Evolutionary conservation across 2,113 vertebrate genomes (phyloP), one percentile per base, ranked within the genome.

Genomic region (Symphodus melops): DNA sequence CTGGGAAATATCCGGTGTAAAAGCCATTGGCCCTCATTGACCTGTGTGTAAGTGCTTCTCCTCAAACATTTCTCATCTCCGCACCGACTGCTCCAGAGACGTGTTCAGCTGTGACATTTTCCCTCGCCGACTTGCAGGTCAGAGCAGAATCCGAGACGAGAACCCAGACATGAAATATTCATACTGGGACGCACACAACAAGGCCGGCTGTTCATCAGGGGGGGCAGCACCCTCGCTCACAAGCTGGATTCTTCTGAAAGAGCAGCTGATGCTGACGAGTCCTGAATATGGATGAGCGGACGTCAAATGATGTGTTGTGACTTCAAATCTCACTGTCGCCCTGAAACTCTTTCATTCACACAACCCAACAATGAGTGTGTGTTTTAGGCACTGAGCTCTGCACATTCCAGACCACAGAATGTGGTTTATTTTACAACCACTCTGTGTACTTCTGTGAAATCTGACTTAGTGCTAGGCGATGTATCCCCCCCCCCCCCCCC

Each of bases 271-370:
- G 66, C 37, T 14, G 75, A 48, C 14, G 4, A 14, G 39, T 53
- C 55, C 65, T 86, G 81, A 83, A 88, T 88, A 86, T 88, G 81
- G 77, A 88, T 88, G 86, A 86, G 81, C 59, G 19, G 77, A 51
- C 44, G 25, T 48, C 37, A 63, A 52, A 68, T 37, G 68, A 58
- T 62, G 61, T 56, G 55, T 59, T 48, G 52, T 25, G 74, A 71
- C 86, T 80, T 75, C 75, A 72, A 81, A 78, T 73, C 66, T 63
- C 59, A 54, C 82, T 86, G 79, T 84, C n/a, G 57, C 42, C 56
- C 67, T 48, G 16, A 48, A 75, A 75, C 69, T 49, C 67, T 65
- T 1, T 77, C 66, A 39, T 68, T 41, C 54, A 74, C 37, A 62
- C 42, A 2, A 52, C 10, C 3, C 2, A 52, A 89, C 83, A 87